A percentile compares a stretch with the other conserved stretches of the same genome.
Evolutionary conservation across 1,140 invertebrate genomes (phyloP).

Genomic region (Leptopilina clavipes): DNA sequence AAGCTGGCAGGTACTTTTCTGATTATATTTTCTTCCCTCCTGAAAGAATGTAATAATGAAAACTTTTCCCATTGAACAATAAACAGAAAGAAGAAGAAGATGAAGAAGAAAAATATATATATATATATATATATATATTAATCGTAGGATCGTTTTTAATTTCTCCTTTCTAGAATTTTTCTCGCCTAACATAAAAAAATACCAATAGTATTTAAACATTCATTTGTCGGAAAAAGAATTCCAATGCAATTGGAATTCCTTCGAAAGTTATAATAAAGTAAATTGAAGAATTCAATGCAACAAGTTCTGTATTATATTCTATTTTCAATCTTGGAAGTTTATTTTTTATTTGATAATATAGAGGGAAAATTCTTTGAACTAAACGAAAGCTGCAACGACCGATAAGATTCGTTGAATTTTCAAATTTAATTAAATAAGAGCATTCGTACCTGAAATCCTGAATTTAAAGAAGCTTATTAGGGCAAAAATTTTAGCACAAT

Average conservation of each 20-base stretch:
- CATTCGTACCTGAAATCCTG: background rate
- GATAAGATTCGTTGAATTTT: slow-evolving; percentile 8
- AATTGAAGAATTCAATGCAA: too few species aligned
- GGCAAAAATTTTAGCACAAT: slow-evolving; percentile 13
- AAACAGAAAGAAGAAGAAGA: background rate
- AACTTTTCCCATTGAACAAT: background rate
- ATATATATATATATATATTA: background rate
- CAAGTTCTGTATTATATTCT: too few species aligned
- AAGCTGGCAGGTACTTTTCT: background rate
- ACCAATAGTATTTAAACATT: slow-evolving; percentile 12
- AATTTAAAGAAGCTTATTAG: slow-evolving; percentile 32
- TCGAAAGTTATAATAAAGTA: too few species aligned
- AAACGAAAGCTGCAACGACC: slow-evolving; percentile 22
- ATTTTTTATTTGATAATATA: background rate
- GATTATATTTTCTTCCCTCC: background rate
- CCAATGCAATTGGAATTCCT: background rate
- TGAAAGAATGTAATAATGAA: background rate
- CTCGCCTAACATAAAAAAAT: background rate
- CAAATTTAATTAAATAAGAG: slow-evolving; percentile 16
- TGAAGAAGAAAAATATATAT: too few species aligned
- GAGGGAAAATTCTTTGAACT: too few species aligned
- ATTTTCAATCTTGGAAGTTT: background rate
- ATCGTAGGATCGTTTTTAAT: background rate
- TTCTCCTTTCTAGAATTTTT: background rate
- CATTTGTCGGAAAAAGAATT: background rate